Evolutionary conservation across 2,113 vertebrate species (phyloP).

Genomic region (Sinocyclocheilus anshuiensis): DNA sequence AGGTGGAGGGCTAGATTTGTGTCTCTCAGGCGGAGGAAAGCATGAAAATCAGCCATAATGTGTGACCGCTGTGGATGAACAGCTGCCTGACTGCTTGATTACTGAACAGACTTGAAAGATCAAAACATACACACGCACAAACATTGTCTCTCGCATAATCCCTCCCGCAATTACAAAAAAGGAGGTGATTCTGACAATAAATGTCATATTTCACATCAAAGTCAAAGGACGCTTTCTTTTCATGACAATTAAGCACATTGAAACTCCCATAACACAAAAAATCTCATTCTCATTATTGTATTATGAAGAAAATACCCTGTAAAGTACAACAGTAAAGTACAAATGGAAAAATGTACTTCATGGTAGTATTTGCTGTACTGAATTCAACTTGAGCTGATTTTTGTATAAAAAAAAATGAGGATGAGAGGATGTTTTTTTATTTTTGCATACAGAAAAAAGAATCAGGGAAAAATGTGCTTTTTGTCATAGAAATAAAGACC

Average conservation of each 20-base stretch:
- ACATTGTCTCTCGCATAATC: neutral
- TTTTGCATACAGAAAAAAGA: neutral
- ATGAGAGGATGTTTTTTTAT: too few species aligned
- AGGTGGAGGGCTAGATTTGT: neutral
- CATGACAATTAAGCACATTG: neutral
- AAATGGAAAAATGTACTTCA: neutral
- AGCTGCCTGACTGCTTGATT: conserved; percentile 42
- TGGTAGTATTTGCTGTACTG: neutral
- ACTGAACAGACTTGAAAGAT: neutral
- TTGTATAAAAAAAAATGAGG: neutral
- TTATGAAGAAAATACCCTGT: neutral
- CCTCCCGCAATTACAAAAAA: conserved; percentile 43
- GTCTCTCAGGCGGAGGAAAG: conserved; percentile 33
- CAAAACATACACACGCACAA: neutral
- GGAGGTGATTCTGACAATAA: neutral
- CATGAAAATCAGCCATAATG: conserved; percentile 48
- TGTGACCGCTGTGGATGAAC: conserved; percentile 38
- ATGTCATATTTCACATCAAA: neutral
- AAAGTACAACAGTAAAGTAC: neutral
- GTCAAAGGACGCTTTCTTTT: neutral
- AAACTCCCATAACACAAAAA: neutral
- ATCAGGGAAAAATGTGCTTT: neutral
- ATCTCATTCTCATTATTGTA: neutral
- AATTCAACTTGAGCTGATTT: neutral
- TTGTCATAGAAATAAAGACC: neutral